Conservation (phyloP, 2,888 invertebrate genomes). For the Hemaris fuciformis region DNA sequence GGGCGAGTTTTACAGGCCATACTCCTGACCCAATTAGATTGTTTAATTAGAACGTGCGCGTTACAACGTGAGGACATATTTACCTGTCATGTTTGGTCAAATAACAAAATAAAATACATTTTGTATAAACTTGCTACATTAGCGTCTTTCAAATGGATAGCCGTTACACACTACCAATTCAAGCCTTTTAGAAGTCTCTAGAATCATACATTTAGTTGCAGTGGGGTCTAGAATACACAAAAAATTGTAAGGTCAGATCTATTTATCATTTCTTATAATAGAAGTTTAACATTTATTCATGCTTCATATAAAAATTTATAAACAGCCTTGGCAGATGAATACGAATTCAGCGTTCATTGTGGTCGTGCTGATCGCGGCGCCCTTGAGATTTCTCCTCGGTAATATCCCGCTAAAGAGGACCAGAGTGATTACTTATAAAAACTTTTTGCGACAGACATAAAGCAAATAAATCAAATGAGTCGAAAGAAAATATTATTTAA, state of each 20-base stretch:
- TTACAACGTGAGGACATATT: slow-evolving; percentile 25
- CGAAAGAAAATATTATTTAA: slow-evolving; percentile 9
- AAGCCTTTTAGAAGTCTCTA: background rate
- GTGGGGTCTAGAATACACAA: background rate
- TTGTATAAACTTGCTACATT: slow-evolving; percentile 1
- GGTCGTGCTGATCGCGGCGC: slow-evolving; percentile 6
- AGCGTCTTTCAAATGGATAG: slow-evolving; percentile 1
- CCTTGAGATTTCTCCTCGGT: slow-evolving; percentile 5
- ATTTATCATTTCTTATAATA: background rate
- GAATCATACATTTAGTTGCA: background rate
- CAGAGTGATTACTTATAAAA: slow-evolving; percentile 9
- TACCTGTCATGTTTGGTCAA: slow-evolving; percentile 21
- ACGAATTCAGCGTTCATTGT: slow-evolving; percentile 7
- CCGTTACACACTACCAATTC: no score
- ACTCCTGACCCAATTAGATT: slow-evolving; percentile 45
- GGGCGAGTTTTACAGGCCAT: slow-evolving; percentile 12
- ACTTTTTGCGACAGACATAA: slow-evolving; percentile 11
- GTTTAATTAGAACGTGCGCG: slow-evolving; percentile 38
- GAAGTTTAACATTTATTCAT: background rate
- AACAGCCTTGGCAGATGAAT: background rate
- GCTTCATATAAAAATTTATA: background rate
- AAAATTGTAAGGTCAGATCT: background rate
- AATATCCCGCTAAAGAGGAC: slow-evolving; percentile 7
- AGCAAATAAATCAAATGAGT: slow-evolving; percentile 7
- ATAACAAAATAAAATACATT: slow-evolving; percentile 15